Evolutionary conservation across 2,888 invertebrate species (phyloP).

Genomic region (Drosophila siamana): DNA sequence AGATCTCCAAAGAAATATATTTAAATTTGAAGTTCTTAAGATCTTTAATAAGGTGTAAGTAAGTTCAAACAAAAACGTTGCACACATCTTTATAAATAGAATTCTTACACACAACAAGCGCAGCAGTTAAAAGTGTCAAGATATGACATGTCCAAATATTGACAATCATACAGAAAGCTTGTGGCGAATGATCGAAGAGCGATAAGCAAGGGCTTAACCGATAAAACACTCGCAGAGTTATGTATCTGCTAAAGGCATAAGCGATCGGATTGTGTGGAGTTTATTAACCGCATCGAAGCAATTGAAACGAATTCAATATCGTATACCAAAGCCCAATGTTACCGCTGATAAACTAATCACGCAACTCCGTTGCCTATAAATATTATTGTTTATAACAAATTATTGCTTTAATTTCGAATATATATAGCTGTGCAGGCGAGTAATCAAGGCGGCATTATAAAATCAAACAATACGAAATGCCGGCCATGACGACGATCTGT

Average conservation of each 20-base stretch:
- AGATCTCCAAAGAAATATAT: neutral
- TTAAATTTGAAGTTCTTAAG: neutral
- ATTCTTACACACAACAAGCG: neutral
- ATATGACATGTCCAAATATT: neutral
- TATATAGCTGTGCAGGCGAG: constrained; percentile 4
- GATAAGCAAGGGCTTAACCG: constrained; percentile 12
- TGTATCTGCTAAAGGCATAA: neutral
- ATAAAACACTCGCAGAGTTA: neutral
- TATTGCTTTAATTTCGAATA: neutral
- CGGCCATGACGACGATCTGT: constrained; percentile 73
- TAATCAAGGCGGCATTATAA: constrained; percentile 19
- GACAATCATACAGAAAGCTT: neutral
- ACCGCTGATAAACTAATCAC: constrained; percentile 16
- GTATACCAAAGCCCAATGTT: constrained; percentile 6
- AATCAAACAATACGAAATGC: constrained; percentile 64
- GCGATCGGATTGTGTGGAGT: neutral
- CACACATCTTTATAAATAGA: neutral
- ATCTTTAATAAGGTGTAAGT: neutral
- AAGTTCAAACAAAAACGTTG: neutral
- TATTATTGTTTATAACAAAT: constrained; percentile 24
- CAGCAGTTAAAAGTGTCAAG: neutral
- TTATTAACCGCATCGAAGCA: constrained; percentile 6
- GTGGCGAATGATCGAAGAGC: constrained; percentile 8
- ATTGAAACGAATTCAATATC: neutral
- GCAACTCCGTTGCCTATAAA: constrained; percentile 24